Evolutionary conservation across 2,888 invertebrate genomes (phyloP).

Genomic region (Morinoia aosen): DNA sequence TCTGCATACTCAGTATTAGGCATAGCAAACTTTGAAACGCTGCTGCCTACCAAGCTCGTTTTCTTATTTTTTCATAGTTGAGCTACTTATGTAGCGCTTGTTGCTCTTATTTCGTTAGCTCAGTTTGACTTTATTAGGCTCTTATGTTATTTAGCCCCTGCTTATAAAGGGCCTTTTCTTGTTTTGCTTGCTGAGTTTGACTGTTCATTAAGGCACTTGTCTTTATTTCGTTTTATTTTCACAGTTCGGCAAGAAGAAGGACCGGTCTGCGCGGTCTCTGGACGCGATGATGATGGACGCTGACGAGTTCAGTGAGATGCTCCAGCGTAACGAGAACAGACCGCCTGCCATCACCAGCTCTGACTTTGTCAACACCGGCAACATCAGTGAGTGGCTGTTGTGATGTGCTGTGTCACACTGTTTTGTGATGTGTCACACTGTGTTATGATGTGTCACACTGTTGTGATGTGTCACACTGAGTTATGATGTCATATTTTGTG

Average conservation of each 20-base stretch:
- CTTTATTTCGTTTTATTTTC: background rate
- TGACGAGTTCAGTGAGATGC: slow-evolving; percentile 29
- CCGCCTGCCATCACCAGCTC: slow-evolving; percentile 22
- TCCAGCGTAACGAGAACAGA: slow-evolving; percentile 14
- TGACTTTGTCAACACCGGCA: slow-evolving; percentile 36
- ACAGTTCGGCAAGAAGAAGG: slow-evolving; percentile 27
- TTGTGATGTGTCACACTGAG: background rate
- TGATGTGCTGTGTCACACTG: background rate
- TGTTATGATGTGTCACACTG: background rate
- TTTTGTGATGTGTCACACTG: background rate
- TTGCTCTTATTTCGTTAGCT: too few species aligned
- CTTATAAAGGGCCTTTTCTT: too few species aligned
- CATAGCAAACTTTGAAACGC: too few species aligned
- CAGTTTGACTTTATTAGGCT: too few species aligned
- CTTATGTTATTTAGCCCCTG: too few species aligned
- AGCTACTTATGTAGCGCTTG: too few species aligned
- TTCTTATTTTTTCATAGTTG: too few species aligned
- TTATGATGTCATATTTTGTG: too few species aligned
- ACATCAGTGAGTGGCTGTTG: slow-evolving; percentile 31
- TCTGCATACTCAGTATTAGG: too few species aligned
- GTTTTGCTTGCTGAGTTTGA: too few species aligned
- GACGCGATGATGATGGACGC: slow-evolving; percentile 50
- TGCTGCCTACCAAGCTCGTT: too few species aligned
- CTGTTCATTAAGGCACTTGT: too few species aligned
- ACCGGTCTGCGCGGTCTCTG: background rate